phyloP scores from a whole-genome alignment of 2,113 vertebrate genomes.

The Cephalophus harveyi region DNA sequence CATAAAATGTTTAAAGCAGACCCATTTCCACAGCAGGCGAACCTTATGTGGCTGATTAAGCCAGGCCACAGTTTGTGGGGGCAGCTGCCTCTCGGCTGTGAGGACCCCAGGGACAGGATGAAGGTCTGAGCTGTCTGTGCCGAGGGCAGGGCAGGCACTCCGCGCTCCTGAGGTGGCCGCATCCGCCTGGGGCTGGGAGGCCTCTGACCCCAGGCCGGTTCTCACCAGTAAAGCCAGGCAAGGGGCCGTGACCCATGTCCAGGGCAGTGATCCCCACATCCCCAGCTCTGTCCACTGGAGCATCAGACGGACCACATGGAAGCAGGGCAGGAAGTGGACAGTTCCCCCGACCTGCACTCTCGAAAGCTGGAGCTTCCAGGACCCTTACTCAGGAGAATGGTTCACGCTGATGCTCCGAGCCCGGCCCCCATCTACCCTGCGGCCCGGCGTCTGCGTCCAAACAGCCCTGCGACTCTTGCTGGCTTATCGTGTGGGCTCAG shows the following conservation, averaged over 20 bases:
- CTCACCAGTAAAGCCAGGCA: background rate
- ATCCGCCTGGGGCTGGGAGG: background rate
- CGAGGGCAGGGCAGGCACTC: accelerated
- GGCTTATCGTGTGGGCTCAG: background rate
- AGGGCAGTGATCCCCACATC: background rate
- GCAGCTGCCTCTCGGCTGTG: no score
- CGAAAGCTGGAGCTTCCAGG: background rate
- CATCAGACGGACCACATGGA: accelerated
- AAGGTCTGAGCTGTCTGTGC: background rate
- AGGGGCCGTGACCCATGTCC: accelerated
- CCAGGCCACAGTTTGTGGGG: background rate
- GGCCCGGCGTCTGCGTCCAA: accelerated
- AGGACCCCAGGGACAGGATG: background rate
- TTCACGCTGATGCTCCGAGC: background rate
- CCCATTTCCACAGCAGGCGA: background rate
- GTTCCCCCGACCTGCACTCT: background rate
- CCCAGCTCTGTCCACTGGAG: background rate
- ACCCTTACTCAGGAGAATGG: background rate
- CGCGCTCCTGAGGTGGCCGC: accelerated
- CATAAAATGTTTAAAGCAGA: background rate
- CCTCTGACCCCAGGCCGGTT: background rate
- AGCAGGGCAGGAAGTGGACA: no score
- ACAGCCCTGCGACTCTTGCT: background rate
- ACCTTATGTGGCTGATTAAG: background rate
- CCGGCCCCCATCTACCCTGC: accelerated